Evolutionary conservation across 2,113 vertebrate species (phyloP).

Genomic region (Melanostigma gelatinosum): DNA sequence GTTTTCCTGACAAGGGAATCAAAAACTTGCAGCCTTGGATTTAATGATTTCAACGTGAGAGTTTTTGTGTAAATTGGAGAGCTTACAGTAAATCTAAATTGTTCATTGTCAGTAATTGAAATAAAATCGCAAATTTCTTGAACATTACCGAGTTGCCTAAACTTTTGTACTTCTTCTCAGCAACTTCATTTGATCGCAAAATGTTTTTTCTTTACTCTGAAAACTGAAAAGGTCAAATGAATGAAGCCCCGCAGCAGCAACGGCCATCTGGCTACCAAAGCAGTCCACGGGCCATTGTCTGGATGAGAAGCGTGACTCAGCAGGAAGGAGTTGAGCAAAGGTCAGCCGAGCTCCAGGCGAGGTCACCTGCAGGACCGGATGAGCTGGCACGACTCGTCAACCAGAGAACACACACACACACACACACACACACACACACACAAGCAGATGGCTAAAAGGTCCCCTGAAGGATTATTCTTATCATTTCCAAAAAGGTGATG

Average conservation of each 20-base stretch:
- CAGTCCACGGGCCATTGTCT: slow-evolving; percentile 53
- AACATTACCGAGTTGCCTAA: not conserved
- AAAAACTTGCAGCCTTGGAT: not conserved
- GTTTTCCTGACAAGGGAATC: not conserved
- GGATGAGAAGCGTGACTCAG: slow-evolving; percentile 64
- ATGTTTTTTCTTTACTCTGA: not conserved
- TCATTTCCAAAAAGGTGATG: slow-evolving; percentile 68
- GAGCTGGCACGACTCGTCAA: slow-evolving; percentile 12
- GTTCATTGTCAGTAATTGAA: not conserved
- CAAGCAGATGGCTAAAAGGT: slow-evolving; percentile 36
- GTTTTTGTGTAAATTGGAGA: not conserved
- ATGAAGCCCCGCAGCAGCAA: slow-evolving; percentile 32
- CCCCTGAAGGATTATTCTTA: slow-evolving; percentile 69
- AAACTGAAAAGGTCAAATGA: slow-evolving; percentile 55
- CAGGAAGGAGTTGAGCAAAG: slow-evolving; percentile 49
- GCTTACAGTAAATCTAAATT: not conserved
- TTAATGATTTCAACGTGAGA: not conserved
- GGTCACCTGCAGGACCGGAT: slow-evolving; percentile 46
- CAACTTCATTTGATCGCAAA: not conserved
- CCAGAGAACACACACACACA: slow-evolving; percentile 10
- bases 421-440: slow-evolving; percentile 17
- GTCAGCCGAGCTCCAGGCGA: slow-evolving; percentile 60
- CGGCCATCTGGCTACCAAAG: slow-evolving; percentile 55
- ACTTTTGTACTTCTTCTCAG: not conserved
- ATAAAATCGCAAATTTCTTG: not conserved